These are phyloP conservation scores for Lanius ludovicianus DNA, from an alignment of 2,113 vertebrate species.

Conservation along the genomic window DNA sequence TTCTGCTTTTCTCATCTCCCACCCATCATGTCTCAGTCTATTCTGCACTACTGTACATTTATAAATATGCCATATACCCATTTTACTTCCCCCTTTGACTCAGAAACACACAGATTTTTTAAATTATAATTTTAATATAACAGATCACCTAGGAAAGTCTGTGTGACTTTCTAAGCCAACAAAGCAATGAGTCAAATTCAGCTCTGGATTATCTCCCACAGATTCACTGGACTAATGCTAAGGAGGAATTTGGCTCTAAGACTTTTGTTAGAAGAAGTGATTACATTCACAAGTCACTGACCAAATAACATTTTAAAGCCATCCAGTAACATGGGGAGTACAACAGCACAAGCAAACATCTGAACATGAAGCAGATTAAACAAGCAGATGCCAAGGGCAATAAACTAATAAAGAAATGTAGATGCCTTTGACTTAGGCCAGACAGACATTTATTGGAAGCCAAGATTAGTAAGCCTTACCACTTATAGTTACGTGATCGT, in stretches of 20 bases:
- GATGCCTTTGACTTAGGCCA: conserved; percentile 6
- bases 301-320: background rate
- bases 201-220: background rate
- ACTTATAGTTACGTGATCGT: conserved; percentile 73
- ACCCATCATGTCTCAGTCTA: background rate
- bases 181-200: background rate
- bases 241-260: background rate
- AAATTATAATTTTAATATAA: background rate
- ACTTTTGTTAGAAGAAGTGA: background rate
- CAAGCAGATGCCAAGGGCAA: conserved; percentile 8
- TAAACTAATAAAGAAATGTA: background rate
- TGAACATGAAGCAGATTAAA: background rate
- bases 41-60: background rate
- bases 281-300: background rate
- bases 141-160: background rate
- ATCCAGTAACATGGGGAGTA: background rate
- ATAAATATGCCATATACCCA: background rate
- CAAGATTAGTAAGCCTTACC: conserved; percentile 76
- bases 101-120: background rate
- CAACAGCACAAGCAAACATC: background rate
- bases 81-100: background rate
- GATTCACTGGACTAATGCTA: background rate
- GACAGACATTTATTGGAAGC: background rate
- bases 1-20: background rate
- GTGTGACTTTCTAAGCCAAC: background rate